phyloP scores from a whole-genome alignment of 2,888 invertebrate genomes.

The Schizotus pectinicornis region DNA sequence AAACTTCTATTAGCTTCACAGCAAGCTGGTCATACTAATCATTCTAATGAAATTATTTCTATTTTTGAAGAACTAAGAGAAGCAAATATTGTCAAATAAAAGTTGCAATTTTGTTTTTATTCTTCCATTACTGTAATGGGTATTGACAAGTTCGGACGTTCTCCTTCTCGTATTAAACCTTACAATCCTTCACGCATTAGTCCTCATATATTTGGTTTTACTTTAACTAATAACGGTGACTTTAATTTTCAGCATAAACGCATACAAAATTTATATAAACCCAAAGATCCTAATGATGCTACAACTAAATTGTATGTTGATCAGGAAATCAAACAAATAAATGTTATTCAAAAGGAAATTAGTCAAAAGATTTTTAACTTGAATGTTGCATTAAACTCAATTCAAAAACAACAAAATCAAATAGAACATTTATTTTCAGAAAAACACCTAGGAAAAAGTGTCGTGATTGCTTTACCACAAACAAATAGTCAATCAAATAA shows the following conservation, averaged over 20 bases:
- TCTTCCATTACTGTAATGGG: slow-evolving; percentile 14
- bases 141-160: slow-evolving; percentile 26
- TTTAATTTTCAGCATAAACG: slow-evolving; percentile 23
- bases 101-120: slow-evolving; percentile 1
- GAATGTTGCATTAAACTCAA: not conserved
- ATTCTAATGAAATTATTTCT: slow-evolving; percentile 49
- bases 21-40: slow-evolving; percentile 41
- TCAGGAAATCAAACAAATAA: slow-evolving; percentile 7
- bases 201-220: not conserved
- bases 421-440: not conserved
- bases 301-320: slow-evolving; percentile 28
- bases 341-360: slow-evolving; percentile 4
- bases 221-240: slow-evolving; percentile 16
- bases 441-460: not conserved
- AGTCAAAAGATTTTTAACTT: slow-evolving; percentile 6
- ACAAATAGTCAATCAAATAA: not conserved
- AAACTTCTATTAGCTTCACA: slow-evolving; percentile 42
- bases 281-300: slow-evolving; percentile 16
- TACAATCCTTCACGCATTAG: not conserved
- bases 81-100: slow-evolving; percentile 29
- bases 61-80: slow-evolving; percentile 46
- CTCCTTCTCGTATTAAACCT: not conserved
- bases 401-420: not conserved
- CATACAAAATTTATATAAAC: slow-evolving; percentile 21
- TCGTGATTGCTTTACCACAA: not conserved